phyloP scores from a whole-genome alignment of 1,140 invertebrate genomes.

The Papilio glaucus region DNA sequence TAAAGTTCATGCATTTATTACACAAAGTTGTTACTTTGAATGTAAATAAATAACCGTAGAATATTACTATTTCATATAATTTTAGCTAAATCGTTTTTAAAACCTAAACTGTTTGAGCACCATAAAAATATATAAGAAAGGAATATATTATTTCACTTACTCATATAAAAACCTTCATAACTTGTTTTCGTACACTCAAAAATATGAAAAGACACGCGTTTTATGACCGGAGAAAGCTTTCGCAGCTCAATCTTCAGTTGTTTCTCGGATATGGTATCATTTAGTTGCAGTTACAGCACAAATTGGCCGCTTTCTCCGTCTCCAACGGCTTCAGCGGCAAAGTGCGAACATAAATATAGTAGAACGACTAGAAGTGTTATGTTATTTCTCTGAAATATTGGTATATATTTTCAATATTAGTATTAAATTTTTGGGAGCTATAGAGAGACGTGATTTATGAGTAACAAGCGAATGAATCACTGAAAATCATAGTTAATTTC shows the following conservation, averaged over 20 bases:
- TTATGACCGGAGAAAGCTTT: constrained; percentile 68
- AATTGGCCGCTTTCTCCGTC: constrained; percentile 67
- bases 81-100: too few species aligned
- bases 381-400: constrained; percentile 22
- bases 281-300: constrained; percentile 72
- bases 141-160: constrained; percentile 37
- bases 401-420: constrained; percentile 28
- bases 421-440: background rate
- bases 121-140: background rate
- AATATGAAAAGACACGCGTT: constrained; percentile 71
- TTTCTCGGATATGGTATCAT: constrained; percentile 74
- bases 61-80: too few species aligned
- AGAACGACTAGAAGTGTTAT: constrained; percentile 42
- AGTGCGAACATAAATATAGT: constrained; percentile 41
- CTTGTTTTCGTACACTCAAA: constrained; percentile 55
- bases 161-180: constrained; percentile 58
- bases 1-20: too few species aligned
- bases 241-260: constrained; percentile 75
- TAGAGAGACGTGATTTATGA: background rate
- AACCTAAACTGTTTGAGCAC: too few species aligned
- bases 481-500: too few species aligned
- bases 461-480: too few species aligned
- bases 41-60: too few species aligned
- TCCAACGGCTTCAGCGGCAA: constrained; percentile 47
- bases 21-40: too few species aligned